Base-by-base conservation (phyloP, 2,888 invertebrate genomes). In the Hyalella azteca region DNA sequence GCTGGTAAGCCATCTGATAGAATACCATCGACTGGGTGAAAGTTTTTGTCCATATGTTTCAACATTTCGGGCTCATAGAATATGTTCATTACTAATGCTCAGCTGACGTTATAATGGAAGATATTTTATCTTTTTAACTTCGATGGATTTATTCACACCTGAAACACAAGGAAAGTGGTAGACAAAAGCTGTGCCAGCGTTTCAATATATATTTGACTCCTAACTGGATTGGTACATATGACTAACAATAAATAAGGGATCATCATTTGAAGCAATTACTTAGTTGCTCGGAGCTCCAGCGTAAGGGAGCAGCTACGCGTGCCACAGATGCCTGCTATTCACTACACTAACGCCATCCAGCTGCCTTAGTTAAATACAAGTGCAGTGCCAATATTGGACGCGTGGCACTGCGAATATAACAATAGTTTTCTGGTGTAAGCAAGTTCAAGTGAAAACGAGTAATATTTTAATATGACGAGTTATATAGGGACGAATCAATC, bases 181-280 rank as follows among this genome's bases (percentile, higher is more conserved):
- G n/a, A n/a, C n/a, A n/a, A n/a, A n/a, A n/a, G n/a, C n/a, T n/a
- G n/a, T n/a, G n/a, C n/a, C n/a, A n/a, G n/a, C n/a, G n/a, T n/a
- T 45, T 11, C 15, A 45, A 45, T 66, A 66, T 66, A 66, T 66
- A 36, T 66, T 36, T 66, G 66, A 66, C 66, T 66, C 36, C 36
- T 66, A 66, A 36, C 5, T 66, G 66, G 66, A 66, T 66, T 32
- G 66, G 66, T 66, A 66, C 66, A 66, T 36, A 19, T 32, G 66
- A 66, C 32, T 66, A 66, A 66, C 66, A 66, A 36, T 66, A 66
- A 66, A 66, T 66, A 66, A 36, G 36, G 66, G 26, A 15, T 29
- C 54, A 54, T 29, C 54, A 22, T 22, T 54, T 54, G 54, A 22
- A 54, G 22, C 54, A 26, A 54, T 22, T 26, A 29, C 54, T 26